Evolutionary conservation across 2,113 vertebrate species (phyloP).

Genomic region (Tringa solitaria): DNA sequence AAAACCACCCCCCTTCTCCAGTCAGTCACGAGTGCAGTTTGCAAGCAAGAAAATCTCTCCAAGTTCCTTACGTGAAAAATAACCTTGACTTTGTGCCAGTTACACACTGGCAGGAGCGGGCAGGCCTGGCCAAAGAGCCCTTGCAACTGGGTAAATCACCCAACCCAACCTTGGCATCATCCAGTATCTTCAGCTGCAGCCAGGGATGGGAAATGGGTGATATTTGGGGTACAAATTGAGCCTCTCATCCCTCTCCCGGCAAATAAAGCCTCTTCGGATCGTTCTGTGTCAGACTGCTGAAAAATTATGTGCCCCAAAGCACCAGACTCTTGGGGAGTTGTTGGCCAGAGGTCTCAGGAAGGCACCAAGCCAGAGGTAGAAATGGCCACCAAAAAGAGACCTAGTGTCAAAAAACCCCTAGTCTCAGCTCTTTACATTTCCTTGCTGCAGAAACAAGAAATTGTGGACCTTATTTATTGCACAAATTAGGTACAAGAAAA

Average conservation of each 20-base stretch:
- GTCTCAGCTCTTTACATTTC: not conserved
- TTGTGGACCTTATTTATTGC: conserved; percentile 66
- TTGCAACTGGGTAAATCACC: not conserved
- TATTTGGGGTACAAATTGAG: not conserved
- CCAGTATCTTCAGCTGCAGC: not conserved
- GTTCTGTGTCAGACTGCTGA: not conserved
- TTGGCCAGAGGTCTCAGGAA: not conserved
- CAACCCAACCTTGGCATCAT: not conserved
- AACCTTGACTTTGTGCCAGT: not conserved
- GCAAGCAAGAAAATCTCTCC: not conserved
- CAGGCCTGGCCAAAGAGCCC: not conserved
- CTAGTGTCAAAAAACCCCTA: not conserved
- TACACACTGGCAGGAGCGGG: not conserved
- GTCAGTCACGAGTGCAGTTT: not conserved
- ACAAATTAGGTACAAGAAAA: conserved; percentile 60
- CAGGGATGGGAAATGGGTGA: not conserved
- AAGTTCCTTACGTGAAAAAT: not conserved
- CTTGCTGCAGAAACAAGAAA: conserved; percentile 43
- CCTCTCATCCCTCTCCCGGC: not conserved
- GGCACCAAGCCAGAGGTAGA: not conserved
- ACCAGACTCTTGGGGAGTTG: not conserved
- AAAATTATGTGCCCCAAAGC: not conserved
- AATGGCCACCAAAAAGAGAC: not conserved
- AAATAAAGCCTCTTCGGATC: not conserved
- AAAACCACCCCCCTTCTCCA: not conserved